Conservation (phyloP, 2,888 invertebrate genomes). For the Cheilosia urbana region DNA sequence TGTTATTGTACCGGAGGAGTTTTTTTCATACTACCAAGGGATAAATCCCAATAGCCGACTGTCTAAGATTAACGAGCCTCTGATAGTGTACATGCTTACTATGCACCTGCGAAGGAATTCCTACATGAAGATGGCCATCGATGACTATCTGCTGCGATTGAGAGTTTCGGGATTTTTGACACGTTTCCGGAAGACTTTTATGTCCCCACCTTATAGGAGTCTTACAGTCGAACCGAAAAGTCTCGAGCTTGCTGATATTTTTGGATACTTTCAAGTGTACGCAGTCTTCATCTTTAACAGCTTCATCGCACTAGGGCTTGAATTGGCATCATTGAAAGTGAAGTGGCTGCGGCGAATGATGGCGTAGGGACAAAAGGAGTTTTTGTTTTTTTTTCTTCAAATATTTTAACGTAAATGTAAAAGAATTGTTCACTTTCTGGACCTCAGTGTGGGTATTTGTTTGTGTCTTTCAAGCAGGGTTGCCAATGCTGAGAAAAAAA, state of each 20-base stretch:
- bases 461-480: too few relatives aligned
- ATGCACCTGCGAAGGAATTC: slow-evolving; percentile 12
- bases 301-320: not conserved
- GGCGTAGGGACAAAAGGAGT: too few relatives aligned
- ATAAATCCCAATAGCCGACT: not conserved
- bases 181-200: not conserved
- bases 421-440: too few relatives aligned
- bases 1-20: not conserved
- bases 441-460: too few relatives aligned
- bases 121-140: not conserved
- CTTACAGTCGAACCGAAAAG: not conserved
- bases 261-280: not conserved
- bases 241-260: not conserved
- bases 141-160: not conserved
- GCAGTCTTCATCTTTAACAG: not conserved
- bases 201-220: not conserved
- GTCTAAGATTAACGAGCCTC: not conserved
- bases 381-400: too few relatives aligned
- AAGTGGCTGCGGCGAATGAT: not conserved
- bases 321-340: slow-evolving; percentile 11
- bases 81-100: not conserved
- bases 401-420: too few relatives aligned
- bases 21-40: not conserved
- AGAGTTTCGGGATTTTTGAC: not conserved
- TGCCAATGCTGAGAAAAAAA: too few relatives aligned